These are phyloP conservation scores for Ramphastos sulfuratus DNA, from an alignment of 2,113 vertebrate species.

Conservation along the genomic window DNA sequence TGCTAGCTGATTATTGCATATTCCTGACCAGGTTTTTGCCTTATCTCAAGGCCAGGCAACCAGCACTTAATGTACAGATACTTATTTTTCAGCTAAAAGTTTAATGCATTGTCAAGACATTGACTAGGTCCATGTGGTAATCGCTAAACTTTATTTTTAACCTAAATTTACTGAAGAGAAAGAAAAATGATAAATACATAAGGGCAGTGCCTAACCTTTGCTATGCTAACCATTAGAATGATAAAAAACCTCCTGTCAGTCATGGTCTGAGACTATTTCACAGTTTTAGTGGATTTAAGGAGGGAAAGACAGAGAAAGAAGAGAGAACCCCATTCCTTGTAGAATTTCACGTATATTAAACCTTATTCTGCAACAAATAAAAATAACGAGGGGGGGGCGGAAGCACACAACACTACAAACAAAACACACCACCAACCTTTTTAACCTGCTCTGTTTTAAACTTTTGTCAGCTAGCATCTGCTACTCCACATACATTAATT, in stretches of 20 bases:
- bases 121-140: fast-evolving
- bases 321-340: not conserved
- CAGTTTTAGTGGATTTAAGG: fast-evolving
- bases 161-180: not conserved
- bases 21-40: not conserved
- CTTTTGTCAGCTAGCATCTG: not conserved
- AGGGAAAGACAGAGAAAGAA: too few species aligned
- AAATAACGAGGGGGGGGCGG: not conserved
- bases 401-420: too few species aligned
- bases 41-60: fast-evolving
- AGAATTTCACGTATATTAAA: not conserved
- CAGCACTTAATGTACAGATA: fast-evolving
- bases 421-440: too few species aligned
- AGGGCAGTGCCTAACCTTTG: fast-evolving
- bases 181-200: too few species aligned
- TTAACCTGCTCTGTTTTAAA: too few species aligned
- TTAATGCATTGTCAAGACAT: not conserved
- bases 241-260: not conserved
- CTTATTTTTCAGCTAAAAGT: not conserved
- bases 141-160: not conserved
- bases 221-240: not conserved
- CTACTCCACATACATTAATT: fast-evolving
- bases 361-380: not conserved
- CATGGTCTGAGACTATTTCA: not conserved
- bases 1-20: fast-evolving